Evolutionary conservation across 1,140 invertebrate species (phyloP).

Genomic region (Aphelenchoides fujianensis): DNA sequence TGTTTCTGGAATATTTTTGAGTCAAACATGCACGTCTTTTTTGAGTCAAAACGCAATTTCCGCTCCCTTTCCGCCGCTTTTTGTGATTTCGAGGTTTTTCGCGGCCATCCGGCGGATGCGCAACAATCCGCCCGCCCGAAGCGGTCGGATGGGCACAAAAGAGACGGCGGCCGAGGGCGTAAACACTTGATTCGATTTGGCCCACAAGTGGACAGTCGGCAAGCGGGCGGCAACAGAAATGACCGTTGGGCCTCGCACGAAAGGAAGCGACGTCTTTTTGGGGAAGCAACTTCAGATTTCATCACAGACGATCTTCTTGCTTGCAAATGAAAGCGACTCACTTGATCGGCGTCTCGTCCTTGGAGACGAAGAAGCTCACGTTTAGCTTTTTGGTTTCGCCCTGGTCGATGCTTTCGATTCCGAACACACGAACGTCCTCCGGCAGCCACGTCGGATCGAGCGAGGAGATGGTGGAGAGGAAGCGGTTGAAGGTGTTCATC

Average conservation of each 20-base stretch:
- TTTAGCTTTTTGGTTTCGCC: slow-evolving; percentile 75
- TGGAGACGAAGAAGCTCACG: slow-evolving; percentile 82
- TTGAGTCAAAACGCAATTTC: neutral
- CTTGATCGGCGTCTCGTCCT: slow-evolving; percentile 72
- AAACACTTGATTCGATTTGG: neutral
- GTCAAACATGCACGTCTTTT: too few relatives aligned
- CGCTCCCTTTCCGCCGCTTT: too few relatives aligned
- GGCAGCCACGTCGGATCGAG: slow-evolving; percentile 83
- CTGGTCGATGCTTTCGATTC: slow-evolving; percentile 73
- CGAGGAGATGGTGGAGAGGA: slow-evolving; percentile 83
- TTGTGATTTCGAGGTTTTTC: too few relatives aligned
- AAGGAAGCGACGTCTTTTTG: too few relatives aligned
- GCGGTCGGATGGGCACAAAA: too few relatives aligned
- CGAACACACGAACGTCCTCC: slow-evolving; percentile 86
- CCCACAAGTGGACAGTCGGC: neutral
- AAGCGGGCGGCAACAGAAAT: neutral
- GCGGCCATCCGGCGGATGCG: too few relatives aligned
- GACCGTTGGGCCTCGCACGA: too few relatives aligned
- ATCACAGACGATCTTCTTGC: too few relatives aligned
- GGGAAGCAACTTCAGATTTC: too few relatives aligned
- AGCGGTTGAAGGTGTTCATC: slow-evolving; percentile 76
- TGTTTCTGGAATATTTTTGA: neutral
- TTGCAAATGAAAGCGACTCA: too few relatives aligned
- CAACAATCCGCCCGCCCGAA: too few relatives aligned
- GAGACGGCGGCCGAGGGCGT: neutral